phyloP scores from a whole-genome alignment of 2,113 vertebrate genomes.

The Corythornis madagascariensis region DNA sequence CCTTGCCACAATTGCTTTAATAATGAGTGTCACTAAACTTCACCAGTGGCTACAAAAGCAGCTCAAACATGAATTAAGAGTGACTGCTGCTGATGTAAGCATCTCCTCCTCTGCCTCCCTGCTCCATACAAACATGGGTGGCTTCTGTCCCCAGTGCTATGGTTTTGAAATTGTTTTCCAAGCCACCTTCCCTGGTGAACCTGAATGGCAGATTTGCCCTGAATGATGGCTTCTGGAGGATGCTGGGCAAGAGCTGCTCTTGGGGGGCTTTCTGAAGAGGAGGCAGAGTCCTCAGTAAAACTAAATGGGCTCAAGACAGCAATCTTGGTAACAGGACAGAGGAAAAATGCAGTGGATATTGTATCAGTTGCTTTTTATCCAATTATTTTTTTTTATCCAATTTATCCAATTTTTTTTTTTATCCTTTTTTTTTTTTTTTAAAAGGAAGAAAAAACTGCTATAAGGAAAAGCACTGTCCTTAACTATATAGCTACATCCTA shows the following conservation, averaged over 20 bases:
- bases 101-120: background rate
- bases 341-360: background rate
- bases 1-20: background rate
- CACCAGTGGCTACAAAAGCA: background rate
- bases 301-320: background rate
- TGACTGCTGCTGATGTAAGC: background rate
- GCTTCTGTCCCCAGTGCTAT: background rate
- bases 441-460: background rate
- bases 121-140: background rate
- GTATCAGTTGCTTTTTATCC: background rate
- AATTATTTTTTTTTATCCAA: background rate
- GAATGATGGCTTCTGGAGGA: background rate
- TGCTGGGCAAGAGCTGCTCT: background rate
- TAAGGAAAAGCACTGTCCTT: background rate
- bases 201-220: background rate
- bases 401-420: no score
- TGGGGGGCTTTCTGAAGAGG: background rate
- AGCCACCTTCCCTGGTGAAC: background rate
- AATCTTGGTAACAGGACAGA: background rate
- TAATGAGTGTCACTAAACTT: background rate
- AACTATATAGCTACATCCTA: background rate
- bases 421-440: background rate
- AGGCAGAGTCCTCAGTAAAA: background rate
- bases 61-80: background rate
- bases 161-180: background rate